phyloP scores from a whole-genome alignment of 2,888 invertebrate genomes.

The Poecilobothrus nobilitatus region DNA sequence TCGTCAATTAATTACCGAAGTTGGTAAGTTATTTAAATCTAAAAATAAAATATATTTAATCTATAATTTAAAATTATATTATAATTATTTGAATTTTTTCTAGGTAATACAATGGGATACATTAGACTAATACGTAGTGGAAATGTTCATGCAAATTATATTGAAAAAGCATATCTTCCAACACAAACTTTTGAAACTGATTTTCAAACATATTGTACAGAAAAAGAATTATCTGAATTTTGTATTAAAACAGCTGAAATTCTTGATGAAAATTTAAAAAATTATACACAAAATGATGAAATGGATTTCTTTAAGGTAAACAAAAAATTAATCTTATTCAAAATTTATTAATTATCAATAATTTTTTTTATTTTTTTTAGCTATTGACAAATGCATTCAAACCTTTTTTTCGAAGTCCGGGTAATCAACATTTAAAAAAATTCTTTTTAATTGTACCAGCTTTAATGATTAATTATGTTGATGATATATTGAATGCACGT shows the following conservation, averaged over 20 bases:
- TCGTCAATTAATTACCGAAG: constrained; percentile 82
- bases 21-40: constrained; percentile 51
- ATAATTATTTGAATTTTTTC: constrained; percentile 12
- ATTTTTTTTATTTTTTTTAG: constrained; percentile 36
- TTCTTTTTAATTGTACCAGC: constrained; percentile 93
- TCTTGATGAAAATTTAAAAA: constrained; percentile 68
- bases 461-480: constrained; percentile 87
- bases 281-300: constrained; percentile 59
- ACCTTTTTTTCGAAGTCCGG: constrained; percentile 74
- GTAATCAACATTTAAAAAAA: constrained; percentile 80
- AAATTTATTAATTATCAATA: neutral
- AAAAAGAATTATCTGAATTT: constrained; percentile 51
- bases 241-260: constrained; percentile 60
- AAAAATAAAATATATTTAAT: constrained; percentile 10
- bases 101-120: constrained; percentile 84
- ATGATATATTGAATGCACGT: constrained; percentile 83
- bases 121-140: constrained; percentile 90
- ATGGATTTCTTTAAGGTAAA: constrained; percentile 38
- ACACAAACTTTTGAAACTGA: constrained; percentile 57
- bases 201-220: constrained; percentile 56
- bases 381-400: constrained; percentile 88
- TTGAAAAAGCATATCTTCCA: constrained; percentile 83
- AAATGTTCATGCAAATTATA: constrained; percentile 83
- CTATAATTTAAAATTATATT: constrained; percentile 40
- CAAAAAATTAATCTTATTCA: neutral